Conservation (phyloP, 2,113 vertebrate genomes). For the Hippocampus zosterae region DNA sequence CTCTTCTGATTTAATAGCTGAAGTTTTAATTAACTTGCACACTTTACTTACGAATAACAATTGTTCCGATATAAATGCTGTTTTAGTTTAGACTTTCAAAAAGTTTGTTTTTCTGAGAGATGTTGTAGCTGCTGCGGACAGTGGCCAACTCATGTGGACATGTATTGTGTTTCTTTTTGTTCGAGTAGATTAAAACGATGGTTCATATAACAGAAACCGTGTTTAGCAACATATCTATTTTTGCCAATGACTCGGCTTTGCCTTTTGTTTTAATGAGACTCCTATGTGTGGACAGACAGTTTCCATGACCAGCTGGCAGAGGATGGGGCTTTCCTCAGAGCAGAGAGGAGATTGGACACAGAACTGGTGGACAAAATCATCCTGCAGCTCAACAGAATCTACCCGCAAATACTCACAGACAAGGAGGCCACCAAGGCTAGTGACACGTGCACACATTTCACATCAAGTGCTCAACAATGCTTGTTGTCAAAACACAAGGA, state of each 20-base stretch:
- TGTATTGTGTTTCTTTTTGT: neutral
- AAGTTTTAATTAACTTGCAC: neutral
- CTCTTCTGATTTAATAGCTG: neutral
- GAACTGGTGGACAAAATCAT: constrained; percentile 89
- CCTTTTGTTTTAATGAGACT: neutral
- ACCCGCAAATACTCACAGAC: constrained; percentile 91
- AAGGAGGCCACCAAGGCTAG: constrained; percentile 89
- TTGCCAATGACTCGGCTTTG: neutral
- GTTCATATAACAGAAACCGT: neutral
- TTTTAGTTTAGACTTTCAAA: constrained; percentile 8
- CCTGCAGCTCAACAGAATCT: constrained; percentile 93
- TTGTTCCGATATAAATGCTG: constrained; percentile 3
- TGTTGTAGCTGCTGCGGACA: neutral
- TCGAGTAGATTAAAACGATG: too few species aligned
- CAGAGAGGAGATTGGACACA: constrained; percentile 78
- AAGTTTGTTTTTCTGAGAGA: constrained; percentile 28
- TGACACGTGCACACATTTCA: constrained; percentile 60
- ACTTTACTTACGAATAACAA: constrained; percentile 6
- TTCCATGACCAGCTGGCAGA: constrained; percentile 82
- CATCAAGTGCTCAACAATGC: neutral
- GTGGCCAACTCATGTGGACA: too few species aligned
- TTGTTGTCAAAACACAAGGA: neutral
- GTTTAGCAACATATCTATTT: neutral
- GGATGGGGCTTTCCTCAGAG: constrained; percentile 81
- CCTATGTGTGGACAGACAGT: constrained; percentile 51